Evolutionary conservation across 2,113 vertebrate genomes (phyloP).

Genomic region (Pollimyrus isidori): DNA sequence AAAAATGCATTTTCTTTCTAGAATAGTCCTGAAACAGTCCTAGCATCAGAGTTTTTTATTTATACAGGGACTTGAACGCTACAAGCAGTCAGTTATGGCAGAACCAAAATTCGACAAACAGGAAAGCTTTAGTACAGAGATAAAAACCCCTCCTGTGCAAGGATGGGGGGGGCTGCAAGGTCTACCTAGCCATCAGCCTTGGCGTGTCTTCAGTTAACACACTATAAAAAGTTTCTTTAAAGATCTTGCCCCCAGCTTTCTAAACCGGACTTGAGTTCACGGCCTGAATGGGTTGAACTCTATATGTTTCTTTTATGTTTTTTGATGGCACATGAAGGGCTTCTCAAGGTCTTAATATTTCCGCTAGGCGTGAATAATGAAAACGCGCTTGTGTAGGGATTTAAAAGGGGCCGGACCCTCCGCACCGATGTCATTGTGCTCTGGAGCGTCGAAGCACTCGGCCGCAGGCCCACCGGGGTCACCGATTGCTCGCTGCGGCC

Average conservation of each 20-base stretch:
- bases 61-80: neutral
- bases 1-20: neutral
- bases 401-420: constrained; percentile 30
- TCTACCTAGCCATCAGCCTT: constrained; percentile 1
- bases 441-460: constrained; percentile 32
- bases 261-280: constrained; percentile 14
- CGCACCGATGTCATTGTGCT: constrained; percentile 29
- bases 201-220: constrained; percentile 20
- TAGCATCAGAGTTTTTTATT: neutral
- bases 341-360: constrained; percentile 43
- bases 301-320: constrained; percentile 29
- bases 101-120: neutral
- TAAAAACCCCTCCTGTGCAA: neutral
- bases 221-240: constrained; percentile 7
- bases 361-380: constrained; percentile 36
- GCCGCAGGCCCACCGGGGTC: constrained; percentile 30
- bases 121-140: neutral
- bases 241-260: constrained; percentile 11
- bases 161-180: neutral
- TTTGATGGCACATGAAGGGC: constrained; percentile 31
- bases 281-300: constrained; percentile 17
- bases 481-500: constrained; percentile 32
- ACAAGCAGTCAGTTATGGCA: neutral
- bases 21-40: neutral
- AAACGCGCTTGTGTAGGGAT: constrained; percentile 36